Evolutionary conservation across 2,113 vertebrate species (phyloP), one percentile per base, ranked within the genome.

Genomic region (Prionailurus bengalensis): DNA sequence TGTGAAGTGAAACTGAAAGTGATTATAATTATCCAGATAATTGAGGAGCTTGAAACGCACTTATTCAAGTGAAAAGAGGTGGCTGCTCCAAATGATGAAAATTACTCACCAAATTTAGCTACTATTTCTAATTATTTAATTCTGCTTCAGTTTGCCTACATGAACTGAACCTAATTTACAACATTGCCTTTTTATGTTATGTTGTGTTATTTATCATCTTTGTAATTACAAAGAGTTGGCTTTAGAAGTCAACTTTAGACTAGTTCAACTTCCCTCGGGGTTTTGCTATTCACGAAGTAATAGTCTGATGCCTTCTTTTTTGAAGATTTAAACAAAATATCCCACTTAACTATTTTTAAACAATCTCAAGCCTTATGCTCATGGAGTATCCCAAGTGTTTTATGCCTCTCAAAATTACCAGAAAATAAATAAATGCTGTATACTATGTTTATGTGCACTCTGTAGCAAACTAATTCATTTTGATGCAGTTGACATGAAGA

Each of bases 71-170:
- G 51, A 53, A 90, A 92, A 70, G 27, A 15, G 11, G 2, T 51
- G 61, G 17, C 29, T 97, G 8, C 33, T 89, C 55, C 74, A 81
- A 92, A 87, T 80, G 13, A 84, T 84, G 89, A 78, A 89, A 85
- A 85, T 90, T 74, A 95, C 53, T 86, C 31, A 93, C 80, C 86
- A 93, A 51, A 80, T 93, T 48, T 90, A 73, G 45, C n/a, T 79
- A 80, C 13, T 86, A 78, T 79, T 95, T 86, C 76, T 81, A 58
- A 68, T 86, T 93, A 74, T 39, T 55, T 66, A 74, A 85, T 51
- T 89, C 66, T 95, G 7, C 31, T 73, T 93, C 51, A 42, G 45
- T 85, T 66, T 80, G 11, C 31, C 73, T 66, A n/a, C 27, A 42
- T 51, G 14, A 19, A 25, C 16, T 55, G 25, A 89, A 33, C n/a